Conservation (phyloP, 1,140 invertebrate genomes). For the Papilio dardanus region DNA sequence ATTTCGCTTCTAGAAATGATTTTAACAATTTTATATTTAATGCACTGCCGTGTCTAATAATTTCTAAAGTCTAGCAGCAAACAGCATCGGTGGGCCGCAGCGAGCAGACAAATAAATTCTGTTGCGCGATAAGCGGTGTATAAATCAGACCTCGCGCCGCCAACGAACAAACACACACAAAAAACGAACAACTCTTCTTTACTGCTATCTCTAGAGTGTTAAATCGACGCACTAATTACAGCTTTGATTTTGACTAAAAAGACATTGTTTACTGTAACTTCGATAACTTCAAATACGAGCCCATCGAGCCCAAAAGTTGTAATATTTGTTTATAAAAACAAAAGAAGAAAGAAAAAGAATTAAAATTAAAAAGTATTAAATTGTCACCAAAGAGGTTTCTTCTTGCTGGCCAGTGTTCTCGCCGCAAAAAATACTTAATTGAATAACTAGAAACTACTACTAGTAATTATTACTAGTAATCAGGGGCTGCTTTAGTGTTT, state of each 20-base stretch:
- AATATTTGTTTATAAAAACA: too few species aligned
- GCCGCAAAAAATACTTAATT: too few species aligned
- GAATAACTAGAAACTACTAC: too few species aligned
- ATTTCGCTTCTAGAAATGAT: not conserved
- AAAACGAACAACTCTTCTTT: slow-evolving; percentile 35
- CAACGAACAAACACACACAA: slow-evolving; percentile 26
- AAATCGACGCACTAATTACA: slow-evolving; percentile 3
- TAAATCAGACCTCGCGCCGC: slow-evolving; percentile 64
- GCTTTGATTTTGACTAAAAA: not conserved
- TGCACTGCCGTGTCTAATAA: not conserved
- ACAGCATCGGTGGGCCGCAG: slow-evolving; percentile 58
- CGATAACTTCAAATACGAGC: too few species aligned
- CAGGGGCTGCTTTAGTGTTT: too few species aligned
- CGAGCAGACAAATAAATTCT: slow-evolving; percentile 78
- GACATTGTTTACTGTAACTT: too few species aligned
- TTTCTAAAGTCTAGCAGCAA: slow-evolving; percentile 2
- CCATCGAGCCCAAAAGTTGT: too few species aligned
- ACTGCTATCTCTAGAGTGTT: not conserved
- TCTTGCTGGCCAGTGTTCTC: too few species aligned
- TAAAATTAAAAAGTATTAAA: too few species aligned
- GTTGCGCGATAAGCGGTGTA: slow-evolving; percentile 71
- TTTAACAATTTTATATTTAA: not conserved
- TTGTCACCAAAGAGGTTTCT: too few species aligned
- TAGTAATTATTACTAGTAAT: too few species aligned
- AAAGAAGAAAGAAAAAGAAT: too few species aligned